Percentiles rank a stretch among this genome's conserved stretches.
Conservation (phyloP, 2,113 vertebrate species). For the Oncorhynchus mykiss region DNA sequence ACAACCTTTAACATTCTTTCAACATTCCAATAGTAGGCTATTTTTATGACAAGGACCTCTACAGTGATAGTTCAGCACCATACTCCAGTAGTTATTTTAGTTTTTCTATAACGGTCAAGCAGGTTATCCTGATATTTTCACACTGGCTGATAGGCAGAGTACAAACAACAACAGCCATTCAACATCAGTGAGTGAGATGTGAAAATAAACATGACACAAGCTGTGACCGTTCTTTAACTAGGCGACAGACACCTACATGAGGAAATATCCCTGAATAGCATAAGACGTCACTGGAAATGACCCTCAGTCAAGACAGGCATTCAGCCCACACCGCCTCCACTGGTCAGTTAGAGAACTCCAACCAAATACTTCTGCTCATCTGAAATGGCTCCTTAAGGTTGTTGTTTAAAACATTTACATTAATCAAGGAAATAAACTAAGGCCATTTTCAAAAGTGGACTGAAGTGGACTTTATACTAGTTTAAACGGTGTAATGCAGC, state of each 20-base stretch:
- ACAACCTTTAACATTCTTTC: background rate
- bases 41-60: background rate
- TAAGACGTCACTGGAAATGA: conserved; percentile 65
- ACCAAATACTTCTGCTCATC: too few relatives aligned
- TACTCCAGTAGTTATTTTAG: background rate
- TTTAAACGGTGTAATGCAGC: too few relatives aligned
- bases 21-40: background rate
- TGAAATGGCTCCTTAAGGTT: too few relatives aligned
- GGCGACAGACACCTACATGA: conserved; percentile 67
- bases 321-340: conserved; percentile 22
- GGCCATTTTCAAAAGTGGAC: too few relatives aligned
- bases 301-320: background rate
- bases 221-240: conserved; percentile 5
- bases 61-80: background rate
- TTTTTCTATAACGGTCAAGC: background rate
- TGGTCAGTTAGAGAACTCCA: conserved; percentile 29
- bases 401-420: too few relatives aligned
- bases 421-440: too few relatives aligned
- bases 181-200: background rate
- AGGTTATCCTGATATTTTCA: background rate
- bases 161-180: background rate
- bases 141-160: background rate
- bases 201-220: conserved; percentile 20
- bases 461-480: too few relatives aligned
- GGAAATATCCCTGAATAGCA: conserved; percentile 63